Evolutionary conservation across 2,888 invertebrate genomes (phyloP).

Genomic region (Xylota sylvarum): DNA sequence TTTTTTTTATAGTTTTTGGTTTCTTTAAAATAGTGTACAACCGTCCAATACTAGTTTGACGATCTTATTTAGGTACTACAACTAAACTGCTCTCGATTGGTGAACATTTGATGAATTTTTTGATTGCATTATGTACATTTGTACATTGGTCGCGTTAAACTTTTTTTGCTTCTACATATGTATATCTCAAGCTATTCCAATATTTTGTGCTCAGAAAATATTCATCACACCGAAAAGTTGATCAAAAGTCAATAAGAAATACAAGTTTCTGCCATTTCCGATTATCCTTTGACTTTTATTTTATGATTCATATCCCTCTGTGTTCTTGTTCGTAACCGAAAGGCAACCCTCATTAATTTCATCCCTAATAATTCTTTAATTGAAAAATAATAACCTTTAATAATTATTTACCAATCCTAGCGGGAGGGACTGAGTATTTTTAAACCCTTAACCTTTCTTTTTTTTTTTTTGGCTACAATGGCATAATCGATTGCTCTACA

Average conservation of each 20-base stretch:
- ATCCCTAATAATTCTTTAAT: constrained; percentile 15
- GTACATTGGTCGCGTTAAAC: too few relatives aligned
- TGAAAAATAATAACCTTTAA: constrained; percentile 39
- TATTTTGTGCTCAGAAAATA: too few relatives aligned
- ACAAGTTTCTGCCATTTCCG: not conserved
- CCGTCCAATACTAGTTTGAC: too few relatives aligned
- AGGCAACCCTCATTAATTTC: constrained; percentile 1
- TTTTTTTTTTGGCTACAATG: constrained; percentile 39
- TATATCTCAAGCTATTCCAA: too few relatives aligned
- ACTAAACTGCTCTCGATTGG: too few relatives aligned
- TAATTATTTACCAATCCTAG: constrained; percentile 41
- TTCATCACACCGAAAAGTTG: not conserved
- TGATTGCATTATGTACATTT: too few relatives aligned
- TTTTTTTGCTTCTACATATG: too few relatives aligned
- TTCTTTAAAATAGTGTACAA: too few relatives aligned
- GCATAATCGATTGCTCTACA: constrained; percentile 66
- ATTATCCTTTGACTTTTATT: constrained; percentile 12
- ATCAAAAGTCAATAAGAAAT: constrained; percentile 12
- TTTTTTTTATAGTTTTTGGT: too few relatives aligned
- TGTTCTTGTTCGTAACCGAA: not conserved
- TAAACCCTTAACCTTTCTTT: constrained; percentile 43
- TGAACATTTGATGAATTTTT: too few relatives aligned
- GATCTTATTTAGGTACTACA: too few relatives aligned
- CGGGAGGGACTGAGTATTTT: constrained; percentile 21
- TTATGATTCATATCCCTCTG: not conserved